Evolutionary conservation across 2,888 invertebrate species (phyloP), one percentile per base, ranked within the genome.

Genomic region (Molorchus minor): DNA sequence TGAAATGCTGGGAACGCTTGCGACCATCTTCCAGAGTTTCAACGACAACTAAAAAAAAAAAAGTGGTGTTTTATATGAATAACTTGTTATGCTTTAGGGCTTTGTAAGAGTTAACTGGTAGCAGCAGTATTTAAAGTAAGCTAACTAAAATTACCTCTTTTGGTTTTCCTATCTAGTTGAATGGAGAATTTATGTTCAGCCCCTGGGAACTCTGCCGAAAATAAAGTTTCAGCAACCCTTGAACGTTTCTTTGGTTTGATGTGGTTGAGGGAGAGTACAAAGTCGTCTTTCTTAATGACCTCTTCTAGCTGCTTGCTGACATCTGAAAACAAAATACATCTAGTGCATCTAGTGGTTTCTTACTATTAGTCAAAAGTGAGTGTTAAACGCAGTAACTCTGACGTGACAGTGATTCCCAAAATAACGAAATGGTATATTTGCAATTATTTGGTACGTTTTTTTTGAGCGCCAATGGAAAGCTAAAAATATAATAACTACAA

Each of bases 1-100:
- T 82, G 79, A 89, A 86, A 58, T 88, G 87, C 55, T 88, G 86
- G 7, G 84, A 82, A 57, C 85, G 83, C 2, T 85, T 76, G 58
- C 84, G 80, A 7, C 85, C 87, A 10, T 86, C 84, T 67, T 85
- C 84, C 0, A 86, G 78, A 3, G 85, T 87, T 75, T 89, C 88
- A 64, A 89, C 78, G n/a, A 87, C 84, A n/a, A 89, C 90, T 90
- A 76, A 44, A 78, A 77, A 61, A 57, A 43, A 43, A 60, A 47
- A 47, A 47, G 13, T 51, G 8, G 55, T 52, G 13, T 46, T 10
- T 46, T 29, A 15, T 5, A 25, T 25, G 4, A 25, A 25, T 8
- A 25, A 8, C n/a, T n/a, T n/a, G n/a, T 25, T 4, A 25, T 25
- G 25, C 25, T 8, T 25, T 25, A 4, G 4, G 4, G 25, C 8